Evolutionary conservation across 2,797 vertebrate species (phyloP).

Genomic region (Poecilia velifera): DNA sequence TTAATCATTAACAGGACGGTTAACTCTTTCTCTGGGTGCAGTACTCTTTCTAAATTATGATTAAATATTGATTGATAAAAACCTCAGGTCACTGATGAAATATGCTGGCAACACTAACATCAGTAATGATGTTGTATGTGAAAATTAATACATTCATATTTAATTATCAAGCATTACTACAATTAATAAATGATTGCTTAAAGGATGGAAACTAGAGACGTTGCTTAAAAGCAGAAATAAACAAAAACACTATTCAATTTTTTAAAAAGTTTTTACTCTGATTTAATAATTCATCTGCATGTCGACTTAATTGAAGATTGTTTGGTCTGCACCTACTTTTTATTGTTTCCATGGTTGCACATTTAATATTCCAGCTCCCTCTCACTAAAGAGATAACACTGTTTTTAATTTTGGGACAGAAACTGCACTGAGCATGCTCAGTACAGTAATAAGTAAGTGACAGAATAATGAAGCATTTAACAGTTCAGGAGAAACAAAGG

Average conservation of each 20-base stretch:
- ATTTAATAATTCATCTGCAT: not conserved
- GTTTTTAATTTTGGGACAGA: not conserved
- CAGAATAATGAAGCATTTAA: not conserved
- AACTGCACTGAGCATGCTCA: not conserved
- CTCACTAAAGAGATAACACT: not conserved
- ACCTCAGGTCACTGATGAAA: not conserved
- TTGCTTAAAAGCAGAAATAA: not conserved
- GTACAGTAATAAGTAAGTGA: not conserved
- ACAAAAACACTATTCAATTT: not conserved
- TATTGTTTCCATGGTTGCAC: not conserved
- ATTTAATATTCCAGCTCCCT: not conserved
- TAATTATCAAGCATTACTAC: not conserved
- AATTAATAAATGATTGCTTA: not conserved
- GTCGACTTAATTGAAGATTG: not conserved
- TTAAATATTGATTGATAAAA: not conserved
- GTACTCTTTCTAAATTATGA: not conserved
- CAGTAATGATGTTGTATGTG: not conserved
- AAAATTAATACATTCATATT: not conserved
- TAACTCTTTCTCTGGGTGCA: not conserved
- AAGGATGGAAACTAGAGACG: not conserved
- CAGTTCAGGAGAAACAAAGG: not conserved
- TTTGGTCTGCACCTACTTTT: not conserved
- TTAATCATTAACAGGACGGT: not conserved
- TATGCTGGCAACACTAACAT: not conserved
- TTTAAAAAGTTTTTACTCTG: not conserved